Evolutionary conservation across 2,113 vertebrate species (phyloP).

Genomic region (Alectura lathami): DNA sequence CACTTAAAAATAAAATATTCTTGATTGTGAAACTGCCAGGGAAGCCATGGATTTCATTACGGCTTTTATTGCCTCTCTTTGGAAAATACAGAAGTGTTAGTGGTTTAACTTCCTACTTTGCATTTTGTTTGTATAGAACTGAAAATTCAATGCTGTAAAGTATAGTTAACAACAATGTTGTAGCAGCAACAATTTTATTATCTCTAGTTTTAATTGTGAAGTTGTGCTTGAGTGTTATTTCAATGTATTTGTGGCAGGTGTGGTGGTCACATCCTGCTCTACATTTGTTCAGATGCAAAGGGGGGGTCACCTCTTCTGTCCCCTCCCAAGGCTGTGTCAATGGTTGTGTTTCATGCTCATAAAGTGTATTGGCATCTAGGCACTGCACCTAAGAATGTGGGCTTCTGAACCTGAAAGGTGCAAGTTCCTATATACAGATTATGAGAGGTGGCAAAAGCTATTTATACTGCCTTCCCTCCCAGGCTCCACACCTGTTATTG

Average conservation of each 20-base stretch:
- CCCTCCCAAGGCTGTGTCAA: neutral
- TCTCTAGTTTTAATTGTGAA: neutral
- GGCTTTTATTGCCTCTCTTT: neutral
- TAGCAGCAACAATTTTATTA: neutral
- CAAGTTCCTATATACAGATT: neutral
- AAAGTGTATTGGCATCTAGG: neutral
- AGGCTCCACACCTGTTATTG: neutral
- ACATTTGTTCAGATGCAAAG: neutral
- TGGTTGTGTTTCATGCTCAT: neutral
- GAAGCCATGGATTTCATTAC: neutral
- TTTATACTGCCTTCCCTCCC: neutral
- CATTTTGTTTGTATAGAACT: neutral
- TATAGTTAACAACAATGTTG: neutral
- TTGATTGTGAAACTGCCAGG: neutral
- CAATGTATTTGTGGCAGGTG: neutral
- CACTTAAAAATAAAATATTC: conserved; percentile 14
- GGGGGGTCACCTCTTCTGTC: neutral
- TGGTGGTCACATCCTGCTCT: neutral
- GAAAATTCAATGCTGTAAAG: neutral
- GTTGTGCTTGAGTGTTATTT: neutral
- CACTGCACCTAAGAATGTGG: neutral
- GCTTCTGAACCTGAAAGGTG: neutral
- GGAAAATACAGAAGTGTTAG: neutral
- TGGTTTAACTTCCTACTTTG: conserved; percentile 9
- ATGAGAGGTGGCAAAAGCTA: fast-evolving